Evolutionary conservation across 2,888 invertebrate species (phyloP), one percentile per base, ranked within the genome.

Genomic region (Oligia fasciuncula): DNA sequence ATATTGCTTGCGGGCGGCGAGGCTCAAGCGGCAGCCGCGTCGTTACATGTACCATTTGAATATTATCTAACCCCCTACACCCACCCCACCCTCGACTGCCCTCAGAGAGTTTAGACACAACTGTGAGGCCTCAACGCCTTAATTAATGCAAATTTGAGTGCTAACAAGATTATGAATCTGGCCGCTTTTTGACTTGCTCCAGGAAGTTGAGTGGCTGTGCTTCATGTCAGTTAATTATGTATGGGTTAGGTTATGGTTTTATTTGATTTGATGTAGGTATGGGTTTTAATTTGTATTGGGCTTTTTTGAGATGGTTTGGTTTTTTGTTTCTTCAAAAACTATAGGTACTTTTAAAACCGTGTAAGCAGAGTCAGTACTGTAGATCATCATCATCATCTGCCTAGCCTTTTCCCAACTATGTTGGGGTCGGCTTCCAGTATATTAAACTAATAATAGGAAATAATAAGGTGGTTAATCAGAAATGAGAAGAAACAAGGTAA

Each of bases 11-110:
- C 95, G 95, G 96, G 96, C 94, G 96, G 93, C 92, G 93, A 88
- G 93, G 94, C 93, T 91, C 91, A 91, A 90, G 94, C 93, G 91
- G 92, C 92, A 92, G 93, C 94, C 93, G 94, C 94, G 92, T 94
- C 96, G 96, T 97, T 97, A 96, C 96, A 96, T 97, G 96, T 97
- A 96, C 97, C 97, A 97, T 97, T 97, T 97, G 97, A 97, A 97
- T 97, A 97, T 96, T 97, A 97, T 96, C 96, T 96, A 94, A 94
- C 95, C 92, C 92, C 86, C 90, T 90, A 90, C 82, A 83, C 90
- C 87, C 80, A 77, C 84, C 80, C 85, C 46, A 29, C 77, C 88
- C 82, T 89, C 86, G 68, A 73, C 86, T 87, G 81, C 87, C 85
- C 90, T 84, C 88, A 84, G 78, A 88, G 92, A 95, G 95, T 95